phyloP scores from a whole-genome alignment of 2,113 vertebrate species.

The Mungos mungo region DNA sequence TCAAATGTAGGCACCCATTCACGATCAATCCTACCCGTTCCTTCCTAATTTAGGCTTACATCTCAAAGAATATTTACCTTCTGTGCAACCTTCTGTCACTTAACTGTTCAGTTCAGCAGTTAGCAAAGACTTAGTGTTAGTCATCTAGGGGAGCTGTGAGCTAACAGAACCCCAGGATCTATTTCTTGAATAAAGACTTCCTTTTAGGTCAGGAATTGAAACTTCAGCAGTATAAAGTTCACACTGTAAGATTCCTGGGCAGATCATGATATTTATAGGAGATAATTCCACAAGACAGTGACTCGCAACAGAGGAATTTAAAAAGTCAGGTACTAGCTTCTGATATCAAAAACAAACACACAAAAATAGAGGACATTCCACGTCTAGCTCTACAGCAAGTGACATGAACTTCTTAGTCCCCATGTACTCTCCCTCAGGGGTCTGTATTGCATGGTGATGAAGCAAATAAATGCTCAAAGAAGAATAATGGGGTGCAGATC shows the following conservation, averaged over 20 bases:
- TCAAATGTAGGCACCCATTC: constrained; percentile 40
- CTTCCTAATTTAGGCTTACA: constrained; percentile 44
- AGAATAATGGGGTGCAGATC: neutral
- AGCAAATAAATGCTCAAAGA: neutral
- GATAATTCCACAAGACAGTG: neutral
- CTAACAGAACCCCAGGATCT: neutral
- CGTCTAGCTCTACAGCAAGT: rapidly evolving
- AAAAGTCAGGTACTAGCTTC: neutral
- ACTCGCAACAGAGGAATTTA: neutral
- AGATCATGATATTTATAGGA: neutral
- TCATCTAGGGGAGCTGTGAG: constrained; percentile 14
- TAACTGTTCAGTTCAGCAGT: constrained; percentile 35
- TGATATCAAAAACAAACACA: neutral
- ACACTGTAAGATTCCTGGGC: neutral
- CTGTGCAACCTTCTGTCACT: constrained; percentile 63
- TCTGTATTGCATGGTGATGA: rapidly evolving
- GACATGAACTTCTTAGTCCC: neutral
- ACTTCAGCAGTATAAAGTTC: neutral
- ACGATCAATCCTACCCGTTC: neutral
- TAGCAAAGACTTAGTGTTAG: constrained; percentile 22
- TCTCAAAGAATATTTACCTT: constrained; percentile 63
- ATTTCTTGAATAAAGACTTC: neutral
- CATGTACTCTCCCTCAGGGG: neutral
- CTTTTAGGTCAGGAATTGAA: neutral
- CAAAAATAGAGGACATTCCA: neutral